phyloP scores from a whole-genome alignment of 2,113 vertebrate genomes.

The Alligator mississippiensis region DNA sequence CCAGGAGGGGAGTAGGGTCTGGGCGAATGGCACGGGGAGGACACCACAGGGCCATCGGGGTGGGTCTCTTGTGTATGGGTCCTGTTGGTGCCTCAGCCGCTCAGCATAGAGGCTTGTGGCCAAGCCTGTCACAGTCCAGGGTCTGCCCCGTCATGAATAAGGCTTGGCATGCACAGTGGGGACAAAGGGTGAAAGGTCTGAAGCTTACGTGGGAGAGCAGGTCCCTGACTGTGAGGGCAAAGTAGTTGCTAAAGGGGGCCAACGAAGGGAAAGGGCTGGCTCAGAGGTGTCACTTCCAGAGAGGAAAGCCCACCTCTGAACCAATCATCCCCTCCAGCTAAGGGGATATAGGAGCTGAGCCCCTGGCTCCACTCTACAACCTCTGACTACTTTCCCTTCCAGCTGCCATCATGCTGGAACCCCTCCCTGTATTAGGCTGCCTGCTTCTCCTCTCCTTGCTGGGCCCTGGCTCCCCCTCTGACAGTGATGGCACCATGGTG shows the following conservation, averaged over 20 bases:
- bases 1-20: background rate
- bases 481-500: slow-evolving; percentile 58
- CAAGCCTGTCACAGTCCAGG: background rate
- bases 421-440: too few relatives aligned
- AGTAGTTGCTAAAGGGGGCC: background rate
- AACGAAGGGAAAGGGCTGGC: background rate
- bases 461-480: background rate
- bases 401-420: background rate
- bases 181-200: background rate
- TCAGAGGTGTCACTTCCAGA: too few relatives aligned
- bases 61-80: too few relatives aligned
- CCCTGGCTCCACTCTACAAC: too few relatives aligned
- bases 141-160: background rate
- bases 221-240: too few relatives aligned
- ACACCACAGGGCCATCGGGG: too few relatives aligned
- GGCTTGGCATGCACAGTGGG: background rate
- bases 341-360: too few relatives aligned
- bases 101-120: background rate
- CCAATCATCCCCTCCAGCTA: too few relatives aligned
- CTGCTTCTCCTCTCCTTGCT: background rate
- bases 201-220: too few relatives aligned
- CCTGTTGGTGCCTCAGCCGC: background rate
- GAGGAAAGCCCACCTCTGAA: too few relatives aligned
- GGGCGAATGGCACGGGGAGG: too few relatives aligned
- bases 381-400: background rate